These are phyloP conservation scores for Chaetophractus vellerosus DNA, from an alignment of 2,797 vertebrate genomes.

Conservation along the genomic window DNA sequence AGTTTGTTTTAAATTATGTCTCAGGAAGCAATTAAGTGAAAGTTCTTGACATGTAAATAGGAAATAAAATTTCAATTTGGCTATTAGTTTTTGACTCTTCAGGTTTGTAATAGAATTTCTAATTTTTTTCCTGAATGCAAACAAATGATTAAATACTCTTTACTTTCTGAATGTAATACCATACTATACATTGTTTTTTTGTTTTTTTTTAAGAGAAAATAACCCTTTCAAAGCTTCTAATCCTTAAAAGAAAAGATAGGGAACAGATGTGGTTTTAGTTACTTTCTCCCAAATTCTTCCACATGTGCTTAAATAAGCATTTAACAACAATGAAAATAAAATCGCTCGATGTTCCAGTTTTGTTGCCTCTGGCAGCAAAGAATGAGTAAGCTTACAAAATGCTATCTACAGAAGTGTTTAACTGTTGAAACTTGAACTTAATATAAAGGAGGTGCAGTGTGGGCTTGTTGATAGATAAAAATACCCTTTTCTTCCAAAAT, in stretches of 20 bases:
- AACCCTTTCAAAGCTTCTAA: not conserved
- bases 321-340: slow-evolving; percentile 49
- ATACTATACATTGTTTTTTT: not conserved
- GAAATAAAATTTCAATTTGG: not conserved
- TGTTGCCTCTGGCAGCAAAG: slow-evolving; percentile 50
- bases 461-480: slow-evolving; percentile 67
- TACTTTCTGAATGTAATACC: slow-evolving; percentile 42
- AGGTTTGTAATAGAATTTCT: not conserved
- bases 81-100: not conserved
- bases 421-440: slow-evolving; percentile 66
- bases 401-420: not conserved
- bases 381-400: slow-evolving; percentile 31
- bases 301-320: slow-evolving; percentile 59
- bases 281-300: not conserved
- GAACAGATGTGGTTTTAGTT: not conserved
- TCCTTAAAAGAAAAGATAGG: slow-evolving; percentile 8
- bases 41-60: not conserved
- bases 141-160: not conserved
- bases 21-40: slow-evolving; percentile 19
- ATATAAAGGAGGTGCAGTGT: not conserved
- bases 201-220: not conserved
- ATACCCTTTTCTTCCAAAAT: slow-evolving; percentile 37
- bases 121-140: not conserved
- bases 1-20: slow-evolving; percentile 6
- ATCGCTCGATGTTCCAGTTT: slow-evolving; percentile 5